Base-by-base conservation (phyloP, 2,113 vertebrate species). In the Monarcha castaneiventris region DNA sequence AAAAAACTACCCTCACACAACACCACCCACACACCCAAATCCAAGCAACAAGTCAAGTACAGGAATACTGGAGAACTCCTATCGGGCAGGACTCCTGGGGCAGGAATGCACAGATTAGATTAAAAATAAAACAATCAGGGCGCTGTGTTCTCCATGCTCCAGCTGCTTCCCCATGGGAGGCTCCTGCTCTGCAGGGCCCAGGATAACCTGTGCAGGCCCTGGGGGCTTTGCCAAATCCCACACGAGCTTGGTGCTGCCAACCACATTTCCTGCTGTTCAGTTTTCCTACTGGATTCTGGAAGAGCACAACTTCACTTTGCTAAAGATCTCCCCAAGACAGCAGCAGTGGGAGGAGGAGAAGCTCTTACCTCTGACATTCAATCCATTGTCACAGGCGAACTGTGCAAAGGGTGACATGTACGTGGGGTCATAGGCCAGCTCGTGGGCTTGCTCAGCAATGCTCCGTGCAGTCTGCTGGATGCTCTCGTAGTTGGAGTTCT, bases 381-480 rank as follows among this genome's bases (percentile, higher is more conserved):
- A 95, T 46, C 99, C 99, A 27, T 99, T 99, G 98, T 99, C 99
- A 97, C 99, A 99, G 27, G 99, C 99, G 87, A 99, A 99, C 98
- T 99, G 99, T 97, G 99, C 99, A 74, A 99, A 99, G 35, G 99
- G 99, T 9, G 99, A 99, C 99, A 99, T 99, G 92, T 99, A 99
- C 89, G 99, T 99, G 90, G 99, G 99, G 97, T 99, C 99, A 43
- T 99, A 99, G 16, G 99, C 99, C 82, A 99, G 98, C 96, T 99
- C 97, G 5, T 99, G 99, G 77, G 99, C 99, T 94, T 99, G 99
- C 96, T 99, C 99, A 27, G 99, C 99, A 77, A 99, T 99, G 92
- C 99, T 99, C 89, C 99, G 98, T 16, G 99, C 99, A 9, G 99
- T 99, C 98, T 99, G 99, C 83, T 99, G 98, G 96, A 99, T 98